Percentiles rank a stretch among this genome's conserved stretches.
These are phyloP conservation scores for Mesitornis unicolor DNA, from an alignment of 2,113 vertebrate genomes.

Conservation along the genomic window DNA sequence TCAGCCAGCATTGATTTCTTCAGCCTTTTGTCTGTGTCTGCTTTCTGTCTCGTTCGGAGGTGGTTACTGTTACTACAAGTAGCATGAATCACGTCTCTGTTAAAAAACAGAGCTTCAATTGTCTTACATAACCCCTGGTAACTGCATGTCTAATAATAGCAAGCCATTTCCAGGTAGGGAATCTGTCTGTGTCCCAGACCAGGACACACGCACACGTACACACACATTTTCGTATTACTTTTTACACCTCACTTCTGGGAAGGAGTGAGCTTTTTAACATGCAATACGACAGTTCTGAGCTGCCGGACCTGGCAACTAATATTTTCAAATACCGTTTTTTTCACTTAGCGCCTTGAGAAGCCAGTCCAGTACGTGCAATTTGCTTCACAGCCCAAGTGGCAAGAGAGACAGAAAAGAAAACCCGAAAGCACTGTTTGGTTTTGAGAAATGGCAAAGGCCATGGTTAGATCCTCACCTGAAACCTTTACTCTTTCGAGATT, in stretches of 20 bases:
- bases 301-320: neutral
- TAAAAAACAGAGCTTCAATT: conserved; percentile 80
- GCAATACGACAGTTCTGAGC: neutral
- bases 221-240: neutral
- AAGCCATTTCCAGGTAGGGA: conserved; percentile 80
- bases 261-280: conserved; percentile 37
- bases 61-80: conserved; percentile 81
- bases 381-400: neutral
- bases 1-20: conserved; percentile 75
- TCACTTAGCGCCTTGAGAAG: conserved; percentile 10
- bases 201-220: conserved; percentile 1
- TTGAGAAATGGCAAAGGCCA: neutral
- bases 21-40: conserved; percentile 76
- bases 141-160: conserved; percentile 78
- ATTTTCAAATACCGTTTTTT: conserved; percentile 37
- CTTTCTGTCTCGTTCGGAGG: conserved; percentile 77
- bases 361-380: neutral
- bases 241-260: conserved; percentile 20
- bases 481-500: neutral
- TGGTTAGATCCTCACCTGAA: neutral
- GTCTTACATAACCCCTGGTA: conserved; percentile 79
- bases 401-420: neutral
- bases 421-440: neutral
- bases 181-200: conserved; percentile 71
- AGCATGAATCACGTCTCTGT: conserved; percentile 80